phyloP scores from a whole-genome alignment of 2,888 invertebrate genomes.

The Dascillus cervinus region DNA sequence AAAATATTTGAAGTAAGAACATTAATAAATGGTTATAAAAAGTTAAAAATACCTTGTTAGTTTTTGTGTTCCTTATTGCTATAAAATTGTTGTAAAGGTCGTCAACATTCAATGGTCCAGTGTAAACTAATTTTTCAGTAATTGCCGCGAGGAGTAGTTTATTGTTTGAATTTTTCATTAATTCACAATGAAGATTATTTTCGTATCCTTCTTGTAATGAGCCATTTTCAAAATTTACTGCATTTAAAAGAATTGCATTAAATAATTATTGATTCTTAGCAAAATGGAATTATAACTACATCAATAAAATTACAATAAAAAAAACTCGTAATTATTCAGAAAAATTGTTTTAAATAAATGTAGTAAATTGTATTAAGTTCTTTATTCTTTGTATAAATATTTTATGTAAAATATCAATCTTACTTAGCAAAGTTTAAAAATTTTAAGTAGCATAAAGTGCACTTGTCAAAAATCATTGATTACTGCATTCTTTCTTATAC shows the following conservation, averaged over 20 bases:
- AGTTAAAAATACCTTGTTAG: slow-evolving; percentile 25
- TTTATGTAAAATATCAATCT: no score
- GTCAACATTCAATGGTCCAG: slow-evolving; percentile 22
- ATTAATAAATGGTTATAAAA: neutral
- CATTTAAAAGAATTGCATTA: neutral
- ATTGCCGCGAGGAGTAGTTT: slow-evolving; percentile 23
- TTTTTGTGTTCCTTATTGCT: slow-evolving; percentile 26
- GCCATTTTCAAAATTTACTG: slow-evolving; percentile 32
- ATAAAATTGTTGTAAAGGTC: slow-evolving; percentile 29
- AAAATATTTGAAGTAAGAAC: neutral
- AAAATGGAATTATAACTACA: no score
- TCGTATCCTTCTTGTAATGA: slow-evolving; percentile 21
- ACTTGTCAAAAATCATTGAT: no score
- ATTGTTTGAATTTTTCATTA: slow-evolving; percentile 20
- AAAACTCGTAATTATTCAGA: no score
- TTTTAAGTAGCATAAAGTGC: no score
- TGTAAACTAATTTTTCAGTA: slow-evolving; percentile 27
- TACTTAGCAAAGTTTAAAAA: no score
- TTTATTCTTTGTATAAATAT: no score
- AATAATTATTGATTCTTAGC: no score
- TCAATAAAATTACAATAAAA: no score
- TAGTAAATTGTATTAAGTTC: no score
- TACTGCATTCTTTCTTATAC: no score
- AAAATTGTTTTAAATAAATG: no score
- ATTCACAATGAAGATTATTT: slow-evolving; percentile 20